These are phyloP conservation scores for Pollenia labialis DNA, from an alignment of 2,888 invertebrate genomes.

Conservation along the genomic window DNA sequence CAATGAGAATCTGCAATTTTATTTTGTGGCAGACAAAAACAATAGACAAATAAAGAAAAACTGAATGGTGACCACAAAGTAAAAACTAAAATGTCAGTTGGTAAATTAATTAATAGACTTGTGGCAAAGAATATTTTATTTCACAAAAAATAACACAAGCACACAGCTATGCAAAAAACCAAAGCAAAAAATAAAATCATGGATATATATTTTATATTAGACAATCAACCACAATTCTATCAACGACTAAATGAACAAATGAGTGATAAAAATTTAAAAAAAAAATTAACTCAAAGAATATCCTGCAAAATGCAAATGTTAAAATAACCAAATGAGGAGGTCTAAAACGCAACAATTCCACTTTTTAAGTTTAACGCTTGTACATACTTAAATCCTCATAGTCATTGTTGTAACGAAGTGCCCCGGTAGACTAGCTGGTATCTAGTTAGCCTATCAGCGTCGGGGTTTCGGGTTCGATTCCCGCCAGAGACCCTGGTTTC, in stretches of 20 bases:
- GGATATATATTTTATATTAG: slow-evolving; percentile 13
- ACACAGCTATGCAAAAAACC: neutral
- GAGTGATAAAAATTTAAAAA: neutral
- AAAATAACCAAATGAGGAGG: neutral
- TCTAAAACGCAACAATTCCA: no score
- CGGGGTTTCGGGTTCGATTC: no score
- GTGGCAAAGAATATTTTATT: slow-evolving; percentile 58
- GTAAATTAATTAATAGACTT: slow-evolving; percentile 59
- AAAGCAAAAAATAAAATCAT: slow-evolving; percentile 6
- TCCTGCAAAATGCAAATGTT: slow-evolving; percentile 30
- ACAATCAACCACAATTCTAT: slow-evolving; percentile 51
- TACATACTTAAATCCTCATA: no score
- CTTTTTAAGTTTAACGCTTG: no score
- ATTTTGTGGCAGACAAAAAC: neutral
- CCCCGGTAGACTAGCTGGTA: no score
- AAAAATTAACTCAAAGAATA: slow-evolving; percentile 1
- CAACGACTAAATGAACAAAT: slow-evolving; percentile 22
- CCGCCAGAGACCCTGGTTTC: no score
- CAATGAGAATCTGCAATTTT: neutral
- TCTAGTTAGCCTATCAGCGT: no score
- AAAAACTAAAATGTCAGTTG: slow-evolving; percentile 57
- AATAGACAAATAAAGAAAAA: slow-evolving; percentile 20
- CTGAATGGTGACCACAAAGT: slow-evolving; percentile 19
- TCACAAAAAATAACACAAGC: slow-evolving; percentile 15
- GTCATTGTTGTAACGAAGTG: no score